Evolutionary conservation across 2,888 invertebrate genomes (phyloP), one percentile per base, ranked within the genome.

Genomic region (Epistrophe eligans): DNA sequence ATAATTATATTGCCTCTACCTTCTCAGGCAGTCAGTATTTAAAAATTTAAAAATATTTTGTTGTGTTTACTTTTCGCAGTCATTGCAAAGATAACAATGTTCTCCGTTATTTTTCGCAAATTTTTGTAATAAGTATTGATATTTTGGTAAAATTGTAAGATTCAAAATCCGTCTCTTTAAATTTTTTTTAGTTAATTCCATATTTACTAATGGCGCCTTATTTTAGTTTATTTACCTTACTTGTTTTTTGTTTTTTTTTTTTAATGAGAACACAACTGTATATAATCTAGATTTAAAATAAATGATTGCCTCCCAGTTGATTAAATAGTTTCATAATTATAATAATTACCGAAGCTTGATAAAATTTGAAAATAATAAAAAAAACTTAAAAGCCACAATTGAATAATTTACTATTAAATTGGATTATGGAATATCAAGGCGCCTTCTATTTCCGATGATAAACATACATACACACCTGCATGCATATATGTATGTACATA

Each of bases 351-450:
- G 2, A 17, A 66, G 17, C 10, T 67, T 50, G 9, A 67, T n/a
- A 52, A 67, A 35, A 52, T 67, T 52, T n/a, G 11, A 8, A 35
- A 35, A 35, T 15, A 8, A 24, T 3, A 24, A 24, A 24, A 28
- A 50, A 10, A 15, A 11, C 17, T n/a, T 11, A 11, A 58, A 48
- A 17, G 11, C 38, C 50, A 15, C 35, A 24, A 6, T 52, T 52
- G 40, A 70, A 55, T 28, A 17, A n/a, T 70, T 70, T n/a, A 40
- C 38, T 24, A 55, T 70, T 70, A 43, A 40, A 70, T 55, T 70
- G 11, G 70, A 70, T 70, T 55, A 70, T 43, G 38, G 70, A 70
- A 70, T 70, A n/a, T 24, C 4, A 17, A 55, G 70, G 67, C 35
- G 35, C 67, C 67, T 67, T 2, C 52, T 15, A 52, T 67, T 52